These are phyloP conservation scores for Rhineura floridana DNA, from an alignment of 2,113 vertebrate species.

Conservation along the genomic window DNA sequence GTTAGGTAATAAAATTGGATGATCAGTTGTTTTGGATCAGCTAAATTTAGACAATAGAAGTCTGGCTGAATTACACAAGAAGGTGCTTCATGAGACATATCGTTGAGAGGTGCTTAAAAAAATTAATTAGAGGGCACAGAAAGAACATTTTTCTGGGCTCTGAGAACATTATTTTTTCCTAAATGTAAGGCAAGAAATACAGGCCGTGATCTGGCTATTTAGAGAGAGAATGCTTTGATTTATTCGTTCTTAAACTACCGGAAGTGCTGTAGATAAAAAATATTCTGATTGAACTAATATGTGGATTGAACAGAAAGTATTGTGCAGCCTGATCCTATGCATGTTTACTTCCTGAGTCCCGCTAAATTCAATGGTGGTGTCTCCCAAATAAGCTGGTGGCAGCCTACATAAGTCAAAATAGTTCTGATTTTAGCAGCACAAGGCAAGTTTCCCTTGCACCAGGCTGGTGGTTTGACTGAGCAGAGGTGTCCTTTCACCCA, in stretches of 20 bases:
- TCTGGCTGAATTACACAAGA: background rate
- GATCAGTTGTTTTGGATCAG: background rate
- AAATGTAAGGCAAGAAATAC: background rate
- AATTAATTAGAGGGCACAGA: background rate
- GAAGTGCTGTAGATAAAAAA: background rate
- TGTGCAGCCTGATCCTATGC: too few species aligned
- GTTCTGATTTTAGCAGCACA: background rate
- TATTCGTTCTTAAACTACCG: background rate
- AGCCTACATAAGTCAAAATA: background rate
- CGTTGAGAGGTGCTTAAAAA: background rate
- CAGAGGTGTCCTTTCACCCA: too few species aligned
- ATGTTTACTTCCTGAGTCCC: background rate
- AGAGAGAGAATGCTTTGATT: background rate
- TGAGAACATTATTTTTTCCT: background rate
- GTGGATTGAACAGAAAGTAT: background rate
- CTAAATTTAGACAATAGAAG: background rate
- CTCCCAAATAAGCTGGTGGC: background rate
- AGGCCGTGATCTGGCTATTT: background rate
- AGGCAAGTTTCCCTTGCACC: too few species aligned
- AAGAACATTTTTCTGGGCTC: background rate
- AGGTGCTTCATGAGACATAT: background rate
- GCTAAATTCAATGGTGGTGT: background rate
- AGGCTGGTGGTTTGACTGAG: too few species aligned
- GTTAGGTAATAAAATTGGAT: background rate
- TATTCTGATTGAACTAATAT: background rate